phyloP scores from a whole-genome alignment of 2,797 vertebrate genomes.

The Propithecus deckenii region DNA sequence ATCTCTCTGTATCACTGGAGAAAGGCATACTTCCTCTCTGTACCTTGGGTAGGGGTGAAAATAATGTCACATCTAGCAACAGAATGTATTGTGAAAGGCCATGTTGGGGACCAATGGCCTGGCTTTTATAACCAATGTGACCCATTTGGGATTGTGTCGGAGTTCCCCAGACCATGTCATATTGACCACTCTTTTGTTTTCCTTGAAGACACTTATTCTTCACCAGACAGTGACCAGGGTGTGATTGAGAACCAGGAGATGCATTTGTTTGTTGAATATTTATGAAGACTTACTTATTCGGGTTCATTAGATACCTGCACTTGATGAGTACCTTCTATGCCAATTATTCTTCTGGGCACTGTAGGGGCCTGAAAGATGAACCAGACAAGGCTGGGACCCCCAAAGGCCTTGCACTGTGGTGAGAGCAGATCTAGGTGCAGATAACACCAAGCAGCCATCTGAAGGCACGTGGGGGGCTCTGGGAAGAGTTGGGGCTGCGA shows the following conservation, averaged over 20 bases:
- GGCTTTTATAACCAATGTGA: background rate
- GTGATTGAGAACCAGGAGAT: background rate
- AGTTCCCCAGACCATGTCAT: background rate
- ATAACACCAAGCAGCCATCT: background rate
- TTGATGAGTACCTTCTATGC: background rate
- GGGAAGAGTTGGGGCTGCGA: background rate
- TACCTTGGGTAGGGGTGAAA: background rate
- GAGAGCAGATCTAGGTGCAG: background rate
- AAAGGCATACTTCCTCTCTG: background rate
- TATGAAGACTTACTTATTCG: background rate
- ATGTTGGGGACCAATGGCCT: background rate
- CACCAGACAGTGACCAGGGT: background rate
- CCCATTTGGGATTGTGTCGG: background rate
- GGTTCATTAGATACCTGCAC: background rate
- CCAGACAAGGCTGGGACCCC: background rate
- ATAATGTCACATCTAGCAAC: background rate
- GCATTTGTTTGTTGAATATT: background rate
- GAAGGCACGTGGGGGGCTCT: fast-evolving
- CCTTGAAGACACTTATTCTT: background rate
- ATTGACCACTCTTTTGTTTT: too few species aligned
- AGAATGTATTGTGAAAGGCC: background rate
- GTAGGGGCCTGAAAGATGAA: background rate
- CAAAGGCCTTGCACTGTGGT: background rate
- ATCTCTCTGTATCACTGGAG: background rate
- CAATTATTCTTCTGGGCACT: background rate